Conservation (phyloP, 1,140 invertebrate species). For the Pseudomyrmex sp. region DNA sequence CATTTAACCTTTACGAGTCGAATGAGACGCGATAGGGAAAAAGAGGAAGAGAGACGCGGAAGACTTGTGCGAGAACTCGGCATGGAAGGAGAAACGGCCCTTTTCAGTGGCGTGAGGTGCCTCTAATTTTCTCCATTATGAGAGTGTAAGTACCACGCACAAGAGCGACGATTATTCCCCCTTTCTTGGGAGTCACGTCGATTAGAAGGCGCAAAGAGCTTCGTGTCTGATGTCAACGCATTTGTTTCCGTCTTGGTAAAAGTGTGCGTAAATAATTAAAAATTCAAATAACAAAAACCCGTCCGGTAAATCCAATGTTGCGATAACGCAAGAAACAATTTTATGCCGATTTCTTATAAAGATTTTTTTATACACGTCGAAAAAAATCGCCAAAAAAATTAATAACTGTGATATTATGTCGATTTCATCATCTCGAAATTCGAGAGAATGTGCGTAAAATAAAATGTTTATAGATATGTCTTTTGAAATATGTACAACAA, state of each 20-base stretch:
- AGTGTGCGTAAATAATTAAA: background rate
- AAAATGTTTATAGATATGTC: background rate
- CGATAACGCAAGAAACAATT: too few relatives aligned
- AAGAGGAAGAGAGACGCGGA: conserved; percentile 50
- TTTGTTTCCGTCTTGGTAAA: background rate
- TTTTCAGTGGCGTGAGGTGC: conserved; percentile 39
- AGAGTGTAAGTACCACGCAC: conserved; percentile 2
- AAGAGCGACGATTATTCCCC: conserved; percentile 10
- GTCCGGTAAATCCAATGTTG: too few relatives aligned
- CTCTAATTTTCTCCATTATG: conserved; percentile 52
- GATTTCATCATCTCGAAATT: too few relatives aligned
- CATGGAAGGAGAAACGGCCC: conserved; percentile 51
- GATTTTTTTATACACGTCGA: too few relatives aligned
- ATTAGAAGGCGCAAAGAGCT: background rate
- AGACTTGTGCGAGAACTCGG: conserved; percentile 40
- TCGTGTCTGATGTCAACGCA: background rate
- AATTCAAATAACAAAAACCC: too few relatives aligned
- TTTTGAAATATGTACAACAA: background rate
- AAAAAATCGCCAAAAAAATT: too few relatives aligned
- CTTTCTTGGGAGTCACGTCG: background rate
- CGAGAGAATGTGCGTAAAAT: too few relatives aligned
- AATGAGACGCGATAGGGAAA: conserved; percentile 45
- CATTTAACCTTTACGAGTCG: conserved; percentile 74
- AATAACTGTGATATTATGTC: too few relatives aligned
- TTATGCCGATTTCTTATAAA: too few relatives aligned